Percentiles rank a stretch among this genome's conserved stretches.
Evolutionary conservation across 2,113 vertebrate genomes (phyloP).

Genomic region (Burhinus oedicnemus): DNA sequence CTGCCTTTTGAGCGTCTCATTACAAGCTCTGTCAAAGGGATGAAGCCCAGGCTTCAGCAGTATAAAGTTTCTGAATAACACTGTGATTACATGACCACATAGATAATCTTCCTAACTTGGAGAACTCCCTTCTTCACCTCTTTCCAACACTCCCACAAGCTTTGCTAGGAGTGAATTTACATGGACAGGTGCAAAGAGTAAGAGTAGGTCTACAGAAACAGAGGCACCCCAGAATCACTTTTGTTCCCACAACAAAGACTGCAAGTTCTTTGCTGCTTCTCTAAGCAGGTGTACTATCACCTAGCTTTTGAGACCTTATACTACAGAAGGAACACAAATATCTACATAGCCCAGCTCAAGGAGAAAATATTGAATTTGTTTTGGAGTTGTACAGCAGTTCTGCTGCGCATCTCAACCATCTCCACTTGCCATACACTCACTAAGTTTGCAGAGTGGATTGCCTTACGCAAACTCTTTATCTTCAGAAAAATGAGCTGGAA

Average conservation of each 20-base stretch:
- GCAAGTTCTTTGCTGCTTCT: neutral
- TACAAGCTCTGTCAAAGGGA: neutral
- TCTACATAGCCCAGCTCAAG: fast-evolving
- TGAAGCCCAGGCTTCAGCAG: neutral
- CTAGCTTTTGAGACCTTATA: neutral
- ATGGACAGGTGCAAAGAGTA: neutral
- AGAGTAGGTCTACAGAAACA: neutral
- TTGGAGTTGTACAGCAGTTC: neutral
- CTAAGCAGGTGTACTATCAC: neutral
- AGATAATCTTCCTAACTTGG: neutral
- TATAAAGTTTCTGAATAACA: neutral
- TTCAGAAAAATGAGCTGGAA: neutral
- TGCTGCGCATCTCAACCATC: neutral
- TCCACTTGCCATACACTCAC: neutral
- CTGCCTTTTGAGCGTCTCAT: neutral
- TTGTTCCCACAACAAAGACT: neutral
- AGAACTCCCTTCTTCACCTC: neutral
- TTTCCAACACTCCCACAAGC: neutral
- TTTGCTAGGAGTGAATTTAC: neutral
- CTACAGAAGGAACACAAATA: neutral
- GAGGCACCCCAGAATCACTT: neutral
- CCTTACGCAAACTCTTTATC: neutral
- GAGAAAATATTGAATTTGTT: neutral
- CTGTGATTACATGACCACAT: fast-evolving
- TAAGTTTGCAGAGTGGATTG: neutral